Evolutionary conservation across 2,113 vertebrate species (phyloP).

Genomic region (Hemichromis elongatus): DNA sequence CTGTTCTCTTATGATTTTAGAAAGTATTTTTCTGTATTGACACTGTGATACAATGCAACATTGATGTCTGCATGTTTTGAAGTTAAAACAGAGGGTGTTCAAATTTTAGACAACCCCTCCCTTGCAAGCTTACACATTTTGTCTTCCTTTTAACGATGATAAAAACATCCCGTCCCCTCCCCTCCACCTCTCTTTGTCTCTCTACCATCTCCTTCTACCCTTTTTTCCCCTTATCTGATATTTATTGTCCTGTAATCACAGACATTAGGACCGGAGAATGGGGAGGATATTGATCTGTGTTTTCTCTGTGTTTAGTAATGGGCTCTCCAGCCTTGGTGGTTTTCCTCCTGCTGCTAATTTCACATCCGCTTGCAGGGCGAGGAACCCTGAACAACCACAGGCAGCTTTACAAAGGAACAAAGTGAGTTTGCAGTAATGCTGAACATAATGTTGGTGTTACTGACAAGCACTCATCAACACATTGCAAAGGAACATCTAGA

Average conservation of each 20-base stretch:
- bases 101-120: conserved; percentile 4
- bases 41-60: conserved; percentile 9
- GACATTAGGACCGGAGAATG: conserved; percentile 32
- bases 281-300: conserved; percentile 33
- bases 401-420: not conserved
- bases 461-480: not conserved
- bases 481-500: not conserved
- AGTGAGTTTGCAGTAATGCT: not conserved
- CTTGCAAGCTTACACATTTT: not conserved
- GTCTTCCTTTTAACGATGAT: not conserved
- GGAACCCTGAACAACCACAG: not conserved
- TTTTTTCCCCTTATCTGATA: conserved; percentile 1
- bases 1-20: not conserved
- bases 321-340: conserved; percentile 33
- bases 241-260: conserved; percentile 37
- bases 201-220: not conserved
- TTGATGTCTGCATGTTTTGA: conserved; percentile 8
- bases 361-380: conserved; percentile 27
- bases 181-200: not conserved
- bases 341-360: conserved; percentile 37
- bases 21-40: conserved; percentile 11
- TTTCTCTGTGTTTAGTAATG: conserved; percentile 51
- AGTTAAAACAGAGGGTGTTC: not conserved
- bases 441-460: not conserved
- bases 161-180: not conserved